Conservation (phyloP, 1,140 invertebrate genomes). For the Heliothis virescens region DNA sequence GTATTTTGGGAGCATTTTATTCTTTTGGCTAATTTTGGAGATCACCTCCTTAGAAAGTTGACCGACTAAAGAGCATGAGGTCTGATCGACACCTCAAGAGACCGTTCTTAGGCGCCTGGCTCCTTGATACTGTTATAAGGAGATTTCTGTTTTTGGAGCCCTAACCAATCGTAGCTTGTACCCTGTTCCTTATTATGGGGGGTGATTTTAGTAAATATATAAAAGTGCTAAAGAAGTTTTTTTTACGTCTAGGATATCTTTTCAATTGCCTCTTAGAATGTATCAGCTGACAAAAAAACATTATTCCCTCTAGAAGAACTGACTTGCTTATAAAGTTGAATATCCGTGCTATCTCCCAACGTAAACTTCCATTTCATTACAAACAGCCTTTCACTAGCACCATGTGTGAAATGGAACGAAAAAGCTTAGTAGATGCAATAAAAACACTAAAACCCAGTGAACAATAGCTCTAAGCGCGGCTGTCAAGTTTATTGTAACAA, state of each 20-base stretch:
- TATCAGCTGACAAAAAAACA: too few species aligned
- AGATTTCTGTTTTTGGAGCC: too few species aligned
- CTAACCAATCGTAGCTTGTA: too few species aligned
- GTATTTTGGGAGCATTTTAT: background rate
- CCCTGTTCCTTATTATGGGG: too few species aligned
- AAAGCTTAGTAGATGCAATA: slow-evolving; percentile 39
- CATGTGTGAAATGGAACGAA: slow-evolving; percentile 16
- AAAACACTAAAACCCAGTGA: slow-evolving; percentile 40
- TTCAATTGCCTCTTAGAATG: too few species aligned
- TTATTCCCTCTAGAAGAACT: too few species aligned
- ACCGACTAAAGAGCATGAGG: too few species aligned
- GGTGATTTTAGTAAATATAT: too few species aligned
- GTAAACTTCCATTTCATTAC: slow-evolving; percentile 1
- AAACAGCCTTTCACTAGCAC: background rate
- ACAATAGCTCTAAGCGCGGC: slow-evolving; percentile 33
- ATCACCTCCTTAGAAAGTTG: background rate
- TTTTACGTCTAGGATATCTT: too few species aligned
- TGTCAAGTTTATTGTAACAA: slow-evolving; percentile 46
- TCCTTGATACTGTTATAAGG: too few species aligned
- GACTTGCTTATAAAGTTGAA: too few species aligned
- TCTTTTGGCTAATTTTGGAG: background rate
- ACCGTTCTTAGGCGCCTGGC: background rate
- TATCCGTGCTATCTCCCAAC: background rate
- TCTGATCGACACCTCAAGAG: background rate
- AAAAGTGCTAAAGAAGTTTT: too few species aligned